Base-by-base conservation (phyloP, 2,113 vertebrate species). In the Paradoxurus hermaphroditus region DNA sequence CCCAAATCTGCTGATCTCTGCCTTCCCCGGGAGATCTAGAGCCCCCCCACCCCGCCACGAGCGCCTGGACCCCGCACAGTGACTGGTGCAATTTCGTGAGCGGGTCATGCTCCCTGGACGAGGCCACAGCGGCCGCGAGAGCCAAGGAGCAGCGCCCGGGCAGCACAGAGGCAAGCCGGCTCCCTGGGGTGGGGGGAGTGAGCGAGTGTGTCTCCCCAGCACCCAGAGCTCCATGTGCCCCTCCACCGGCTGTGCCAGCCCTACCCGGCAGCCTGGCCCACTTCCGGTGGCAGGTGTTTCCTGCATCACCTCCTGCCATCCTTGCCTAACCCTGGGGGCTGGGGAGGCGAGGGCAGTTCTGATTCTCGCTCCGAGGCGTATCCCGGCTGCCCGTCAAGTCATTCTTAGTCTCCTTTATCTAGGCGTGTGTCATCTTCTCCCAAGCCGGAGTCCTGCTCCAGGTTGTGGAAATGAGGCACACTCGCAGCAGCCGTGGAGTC, bases 31-130 rank as follows among this genome's bases (percentile, higher is more conserved):
- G 25, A 44, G 68, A 34, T 18, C 6, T n/a, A 29, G 86, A 77
- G 67, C 59, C 65, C 67, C 41, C 83, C 1, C 51, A 18, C 56
- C 3, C 56, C 56, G 19, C 56, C 56, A 59, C 7, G 7, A 56
- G 7, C 18, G 15, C 10, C n/a, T 2, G 12, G 49, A 34, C 13
- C 7, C 0, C 3, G 41, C 41, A 46, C 3, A 0, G 23, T 1
- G 13, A 16, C 36, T 70, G 31, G 49, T 14, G 16, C 1, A n/a
- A n/a, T n/a, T n/a, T n/a, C n/a, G 0, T 5, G 19, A 14, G 11
- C 13, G 6, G 46, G 19, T 8, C 19, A 6, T 0, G 3, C 9
- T 2, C 31, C 11, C 14, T 25, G 39, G 70, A 29, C 0, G 18
- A 7, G 36, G 25, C 68, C 31, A 16, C 21, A 4, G 53, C 13